Base-by-base conservation (phyloP, 2,888 invertebrate species). In the Stenchaetothrips biformis region DNA sequence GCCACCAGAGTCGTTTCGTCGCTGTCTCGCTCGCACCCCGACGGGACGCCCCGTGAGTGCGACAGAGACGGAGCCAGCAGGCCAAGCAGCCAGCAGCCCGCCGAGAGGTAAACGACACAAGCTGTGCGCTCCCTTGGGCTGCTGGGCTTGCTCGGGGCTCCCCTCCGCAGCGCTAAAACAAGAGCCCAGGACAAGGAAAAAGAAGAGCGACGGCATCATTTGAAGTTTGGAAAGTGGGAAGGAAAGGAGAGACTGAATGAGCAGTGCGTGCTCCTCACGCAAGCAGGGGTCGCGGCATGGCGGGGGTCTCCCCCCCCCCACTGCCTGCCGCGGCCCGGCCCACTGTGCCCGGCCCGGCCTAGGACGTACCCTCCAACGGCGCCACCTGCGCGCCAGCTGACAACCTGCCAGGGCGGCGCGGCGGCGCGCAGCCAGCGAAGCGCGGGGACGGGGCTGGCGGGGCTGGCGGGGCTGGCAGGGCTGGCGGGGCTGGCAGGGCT, bases 221-320 rank as follows among this genome's bases (percentile, higher is more conserved):
- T 37, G 4, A 37, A 37, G 37, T 37, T 37, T 37, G 37, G 37
- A 37, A 37, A 37, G 37, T 37, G 37, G 37, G 37, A 37, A 37
- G 37, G 37, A 37, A 4, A 16, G 53, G 53, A 13, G 53, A 53
- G 53, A 53, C 53, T 18, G 18, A 53, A 8, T 18, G 16, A 53
- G 53, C 53, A 53, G 53, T 53, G 80, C 59, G 59, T 37, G 80
- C 37, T 77, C 48, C 53, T 80, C 77, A 77, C 53, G 47, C 80
- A 21, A 49, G 49, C 49, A 37, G 74, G 48, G 25, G 49, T 13
- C 80, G 77, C 80, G 25, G 77, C 79, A 2, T 37, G 37, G 37
- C 37, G 37, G 37, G 37, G 37, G 37, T 37, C 37, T 37, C 37
- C 37, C 37, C 37, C 37, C 2, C 37, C 37, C 59, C 59, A 7